Evolutionary conservation across 2,888 invertebrate species (phyloP).

Genomic region (Hirtodrosophila trivittata): DNA sequence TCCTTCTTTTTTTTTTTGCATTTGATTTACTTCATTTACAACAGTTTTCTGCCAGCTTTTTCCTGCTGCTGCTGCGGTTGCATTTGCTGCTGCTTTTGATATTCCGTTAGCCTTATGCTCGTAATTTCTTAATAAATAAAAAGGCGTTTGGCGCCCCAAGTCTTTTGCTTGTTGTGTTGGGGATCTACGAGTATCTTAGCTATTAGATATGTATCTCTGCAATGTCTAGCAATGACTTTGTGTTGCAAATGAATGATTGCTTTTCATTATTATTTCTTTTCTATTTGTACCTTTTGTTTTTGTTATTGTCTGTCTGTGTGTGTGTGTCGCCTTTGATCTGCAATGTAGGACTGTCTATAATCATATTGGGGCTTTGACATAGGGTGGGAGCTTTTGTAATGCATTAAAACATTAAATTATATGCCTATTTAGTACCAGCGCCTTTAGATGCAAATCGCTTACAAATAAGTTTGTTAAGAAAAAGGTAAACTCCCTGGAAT

Average conservation of each 20-base stretch:
- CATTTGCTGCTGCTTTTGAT: conserved; percentile 7
- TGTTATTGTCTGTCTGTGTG: conserved; percentile 11
- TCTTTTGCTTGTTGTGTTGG: conserved; percentile 37
- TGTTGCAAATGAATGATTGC: conserved; percentile 65
- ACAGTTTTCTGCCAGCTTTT: conserved; percentile 61
- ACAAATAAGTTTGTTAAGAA: neutral
- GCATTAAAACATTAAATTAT: conserved; percentile 25
- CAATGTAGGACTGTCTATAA: conserved; percentile 25
- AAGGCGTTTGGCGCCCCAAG: conserved; percentile 55
- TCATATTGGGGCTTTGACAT: conserved; percentile 15
- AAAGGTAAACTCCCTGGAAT: too few relatives aligned
- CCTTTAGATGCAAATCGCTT: neutral
- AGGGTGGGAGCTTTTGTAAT: conserved; percentile 10
- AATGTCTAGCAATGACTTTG: conserved; percentile 50
- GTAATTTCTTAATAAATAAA: conserved; percentile 61
- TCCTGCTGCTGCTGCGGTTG: conserved; percentile 17
- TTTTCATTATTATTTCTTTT: conserved; percentile 34
- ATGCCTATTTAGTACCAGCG: neutral
- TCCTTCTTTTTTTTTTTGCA: conserved; percentile 19
- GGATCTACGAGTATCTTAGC: conserved; percentile 21
- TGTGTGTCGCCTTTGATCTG: conserved; percentile 34
- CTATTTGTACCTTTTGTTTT: conserved; percentile 21
- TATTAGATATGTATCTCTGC: conserved; percentile 59
- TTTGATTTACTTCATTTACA: conserved; percentile 61
- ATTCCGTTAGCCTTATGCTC: conserved; percentile 46